Evolutionary conservation across 2,888 invertebrate genomes (phyloP).

Genomic region (Agonopterix heracliana): DNA sequence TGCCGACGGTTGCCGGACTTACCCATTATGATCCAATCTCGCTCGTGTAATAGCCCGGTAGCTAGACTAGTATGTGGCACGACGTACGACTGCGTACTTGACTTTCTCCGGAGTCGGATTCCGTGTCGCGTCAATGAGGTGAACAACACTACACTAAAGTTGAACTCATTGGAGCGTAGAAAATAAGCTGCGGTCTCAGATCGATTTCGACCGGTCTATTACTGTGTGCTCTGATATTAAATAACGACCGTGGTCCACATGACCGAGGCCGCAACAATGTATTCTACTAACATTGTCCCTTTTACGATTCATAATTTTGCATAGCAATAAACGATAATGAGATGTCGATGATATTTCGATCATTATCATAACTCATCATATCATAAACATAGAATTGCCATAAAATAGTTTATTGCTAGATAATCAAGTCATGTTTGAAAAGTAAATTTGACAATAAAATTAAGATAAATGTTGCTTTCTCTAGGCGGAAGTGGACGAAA

Average conservation of each 20-base stretch:
- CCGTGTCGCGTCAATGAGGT: conserved; percentile 66
- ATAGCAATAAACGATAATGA: too few relatives aligned
- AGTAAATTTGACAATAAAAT: conserved; percentile 28
- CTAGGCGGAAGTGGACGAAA: conserved; percentile 45
- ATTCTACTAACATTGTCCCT: conserved; percentile 10
- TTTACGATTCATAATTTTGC: neutral
- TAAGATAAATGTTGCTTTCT: conserved; percentile 52
- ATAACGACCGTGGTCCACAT: conserved; percentile 40
- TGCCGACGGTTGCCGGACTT: conserved; percentile 45
- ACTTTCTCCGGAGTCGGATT: conserved; percentile 67
- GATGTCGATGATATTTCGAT: too few relatives aligned
- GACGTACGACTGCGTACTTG: conserved; percentile 57
- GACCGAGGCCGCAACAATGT: conserved; percentile 19
- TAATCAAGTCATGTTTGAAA: too few relatives aligned
- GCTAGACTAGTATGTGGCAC: conserved; percentile 46
- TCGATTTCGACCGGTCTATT: conserved; percentile 60
- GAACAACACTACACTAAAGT: conserved; percentile 61
- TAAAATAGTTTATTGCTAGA: too few relatives aligned
- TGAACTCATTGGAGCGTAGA: conserved; percentile 58
- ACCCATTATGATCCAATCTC: conserved; percentile 61
- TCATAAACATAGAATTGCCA: too few relatives aligned
- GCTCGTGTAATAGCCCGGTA: conserved; percentile 48
- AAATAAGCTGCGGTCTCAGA: conserved; percentile 41
- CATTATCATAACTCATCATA: too few relatives aligned
- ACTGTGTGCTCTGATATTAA: conserved; percentile 40